Evolutionary conservation across 2,888 invertebrate species (phyloP).

Genomic region (Xylocampa areola): DNA sequence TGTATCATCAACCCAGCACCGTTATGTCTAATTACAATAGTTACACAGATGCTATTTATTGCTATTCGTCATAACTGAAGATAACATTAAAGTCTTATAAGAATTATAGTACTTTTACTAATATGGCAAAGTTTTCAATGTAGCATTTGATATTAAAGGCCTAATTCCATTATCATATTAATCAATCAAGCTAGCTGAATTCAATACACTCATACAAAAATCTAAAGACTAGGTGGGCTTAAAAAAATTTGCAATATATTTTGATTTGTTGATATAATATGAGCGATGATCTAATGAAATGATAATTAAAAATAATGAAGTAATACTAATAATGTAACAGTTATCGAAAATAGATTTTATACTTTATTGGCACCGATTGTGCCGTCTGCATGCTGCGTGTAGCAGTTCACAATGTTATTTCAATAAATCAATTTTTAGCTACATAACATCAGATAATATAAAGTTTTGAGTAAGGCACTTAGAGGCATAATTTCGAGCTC

Average conservation of each 20-base stretch:
- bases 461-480: slow-evolving; percentile 66
- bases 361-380: slow-evolving; percentile 70
- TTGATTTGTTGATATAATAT: slow-evolving; percentile 62
- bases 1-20: slow-evolving; percentile 89
- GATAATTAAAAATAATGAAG: slow-evolving; percentile 57
- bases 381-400: slow-evolving; percentile 32
- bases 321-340: slow-evolving; percentile 66
- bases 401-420: slow-evolving; percentile 33
- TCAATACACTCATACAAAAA: slow-evolving; percentile 77
- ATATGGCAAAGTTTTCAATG: slow-evolving; percentile 90
- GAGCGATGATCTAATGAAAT: slow-evolving; percentile 55
- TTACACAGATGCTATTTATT: slow-evolving; percentile 83
- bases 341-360: slow-evolving; percentile 66
- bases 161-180: slow-evolving; percentile 80
- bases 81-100: slow-evolving; percentile 86
- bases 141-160: slow-evolving; percentile 83
- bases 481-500: slow-evolving; percentile 57
- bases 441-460: slow-evolving; percentile 38
- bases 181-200: slow-evolving; percentile 79
- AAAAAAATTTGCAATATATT: slow-evolving; percentile 77
- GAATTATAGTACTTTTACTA: slow-evolving; percentile 88
- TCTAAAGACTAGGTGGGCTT: slow-evolving; percentile 89
- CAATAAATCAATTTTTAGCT: slow-evolving; percentile 27
- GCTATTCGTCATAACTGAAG: slow-evolving; percentile 80
- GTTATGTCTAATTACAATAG: slow-evolving; percentile 86